A percentile compares a stretch with the other conserved stretches of the same genome.
Conservation (phyloP, 37 sponge, comb jelly and placozoan genomes). For the Cliona cf. orientalis region DNA sequence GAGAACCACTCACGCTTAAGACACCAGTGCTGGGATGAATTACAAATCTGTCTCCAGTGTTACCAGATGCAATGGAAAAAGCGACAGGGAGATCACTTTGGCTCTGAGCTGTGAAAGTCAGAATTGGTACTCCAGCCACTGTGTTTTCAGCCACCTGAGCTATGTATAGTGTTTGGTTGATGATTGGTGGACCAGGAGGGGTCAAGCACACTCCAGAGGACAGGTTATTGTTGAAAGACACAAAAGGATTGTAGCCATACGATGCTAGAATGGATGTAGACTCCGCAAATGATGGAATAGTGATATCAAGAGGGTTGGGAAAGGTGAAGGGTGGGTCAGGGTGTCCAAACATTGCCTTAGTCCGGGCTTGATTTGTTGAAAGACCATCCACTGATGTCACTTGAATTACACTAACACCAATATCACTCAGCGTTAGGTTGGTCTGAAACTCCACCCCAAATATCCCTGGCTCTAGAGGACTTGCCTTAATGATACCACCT, state of each 20-base stretch:
- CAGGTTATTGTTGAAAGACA: slow-evolving; percentile 39
- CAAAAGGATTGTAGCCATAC: slow-evolving; percentile 69
- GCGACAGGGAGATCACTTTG: not conserved
- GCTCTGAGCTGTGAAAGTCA: slow-evolving; percentile 39
- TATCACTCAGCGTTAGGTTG: slow-evolving; percentile 46
- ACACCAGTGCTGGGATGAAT: slow-evolving; percentile 7
- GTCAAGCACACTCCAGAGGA: slow-evolving; percentile 22
- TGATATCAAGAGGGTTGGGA: slow-evolving; percentile 30
- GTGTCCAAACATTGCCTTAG: slow-evolving; percentile 58
- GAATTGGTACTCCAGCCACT: slow-evolving; percentile 20
- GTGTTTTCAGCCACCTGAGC: slow-evolving; percentile 27
- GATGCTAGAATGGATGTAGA: slow-evolving; percentile 9
- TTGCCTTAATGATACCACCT: slow-evolving; percentile 74
- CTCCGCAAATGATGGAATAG: slow-evolving; percentile 6
- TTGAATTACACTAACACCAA: slow-evolving; percentile 72
- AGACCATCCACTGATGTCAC: slow-evolving; percentile 11
- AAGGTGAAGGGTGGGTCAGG: slow-evolving; percentile 58
- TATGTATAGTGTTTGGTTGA: slow-evolving; percentile 5
- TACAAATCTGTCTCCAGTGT: not conserved
- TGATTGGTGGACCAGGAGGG: slow-evolving; percentile 32
- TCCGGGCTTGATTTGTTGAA: slow-evolving; percentile 27
- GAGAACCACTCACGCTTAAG: not conserved
- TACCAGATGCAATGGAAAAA: slow-evolving; percentile 20
- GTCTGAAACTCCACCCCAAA: slow-evolving; percentile 41
- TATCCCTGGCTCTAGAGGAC: slow-evolving; percentile 33